Base-by-base conservation (phyloP, 64 coral and sea anemone species). In the Stylophora pistillata region DNA sequence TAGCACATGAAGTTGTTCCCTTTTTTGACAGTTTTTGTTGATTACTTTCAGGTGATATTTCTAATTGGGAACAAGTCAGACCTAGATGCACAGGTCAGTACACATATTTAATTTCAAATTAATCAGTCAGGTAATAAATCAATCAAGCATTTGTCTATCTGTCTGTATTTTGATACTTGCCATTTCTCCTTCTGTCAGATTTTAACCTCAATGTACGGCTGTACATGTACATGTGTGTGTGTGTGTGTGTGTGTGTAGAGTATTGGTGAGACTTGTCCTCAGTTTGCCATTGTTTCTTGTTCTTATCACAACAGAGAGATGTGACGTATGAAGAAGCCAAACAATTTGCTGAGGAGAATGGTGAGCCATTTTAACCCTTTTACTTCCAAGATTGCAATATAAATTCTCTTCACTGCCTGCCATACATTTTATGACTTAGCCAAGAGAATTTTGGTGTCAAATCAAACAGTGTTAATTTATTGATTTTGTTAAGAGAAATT, bases 281-380 rank as follows among this genome's bases (percentile, higher is more conserved):
- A 32, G 15, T 18, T 6, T 34, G 29, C 13, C 21, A 27, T 52
- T 13, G 9, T 77, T 31, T 77, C 21, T 32, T 77, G 32, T 86
- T 23, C 29, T 15, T 69, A 69, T 66, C n/a, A n/a, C 26, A 62
- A 53, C 47, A 99, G 85, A 95, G 97, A 77, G 97, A 99, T 88
- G 97, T 99, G 15, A 99, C 97, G 13, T 99, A 95, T 85, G 97
- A 99, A 74, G 97, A 99, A 83, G 97, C 97, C 47, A 99, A 93
- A 85, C 97, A 99, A 61, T 99, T 99, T 93, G 97, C 97, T 33
- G 97, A 99, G 32, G 97, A 99, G 90, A 99, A 99, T 99, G 97
- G 97, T 91, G 66, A 41, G 81, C 82, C 9, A 28, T 58, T 20
- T 53, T 75, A 18, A 32, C 18, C 34, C 54, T 17, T 26, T 55